Percentiles rank a stretch among this genome's conserved stretches.
Evolutionary conservation across 2,888 invertebrate species (phyloP).

Genomic region (Rhorus exstirpatorius): DNA sequence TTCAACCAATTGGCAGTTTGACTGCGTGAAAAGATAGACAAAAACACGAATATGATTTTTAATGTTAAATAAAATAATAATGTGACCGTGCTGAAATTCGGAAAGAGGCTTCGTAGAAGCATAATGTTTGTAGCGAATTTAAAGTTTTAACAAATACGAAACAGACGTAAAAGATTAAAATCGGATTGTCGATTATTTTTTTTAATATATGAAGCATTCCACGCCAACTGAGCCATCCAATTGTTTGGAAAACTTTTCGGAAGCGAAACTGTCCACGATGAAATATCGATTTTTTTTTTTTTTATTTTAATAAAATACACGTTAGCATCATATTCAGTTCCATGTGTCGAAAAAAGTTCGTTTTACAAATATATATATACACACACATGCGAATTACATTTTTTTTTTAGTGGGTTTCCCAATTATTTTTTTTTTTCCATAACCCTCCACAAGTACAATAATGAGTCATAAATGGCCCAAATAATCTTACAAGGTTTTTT

Average conservation of each 20-base stretch:
- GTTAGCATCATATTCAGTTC: too few species aligned
- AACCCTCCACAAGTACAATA: too few species aligned
- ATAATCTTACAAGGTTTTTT: too few species aligned
- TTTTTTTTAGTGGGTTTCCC: too few species aligned
- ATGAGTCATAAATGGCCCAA: too few species aligned
- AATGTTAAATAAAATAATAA: conserved; percentile 6
- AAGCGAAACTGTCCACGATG: neutral
- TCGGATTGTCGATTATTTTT: conserved; percentile 9
- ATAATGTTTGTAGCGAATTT: conserved; percentile 46
- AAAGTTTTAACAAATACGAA: conserved; percentile 47
- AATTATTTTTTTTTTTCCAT: too few species aligned
- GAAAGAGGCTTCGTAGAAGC: conserved; percentile 50
- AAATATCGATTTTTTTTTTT: neutral
- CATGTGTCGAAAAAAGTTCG: too few species aligned
- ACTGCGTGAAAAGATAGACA: conserved; percentile 35
- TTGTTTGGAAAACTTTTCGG: neutral
- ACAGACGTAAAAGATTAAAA: conserved; percentile 6
- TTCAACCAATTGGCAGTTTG: conserved; percentile 59
- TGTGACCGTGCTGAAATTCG: conserved; percentile 54
- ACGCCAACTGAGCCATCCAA: neutral
- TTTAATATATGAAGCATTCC: neutral
- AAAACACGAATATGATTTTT: conserved; percentile 18
- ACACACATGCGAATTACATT: too few species aligned
- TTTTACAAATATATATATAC: too few species aligned
- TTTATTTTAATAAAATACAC: too few species aligned